Conservation (phyloP, 2,113 vertebrate species). For the Shinisaurus crocodilurus region DNA sequence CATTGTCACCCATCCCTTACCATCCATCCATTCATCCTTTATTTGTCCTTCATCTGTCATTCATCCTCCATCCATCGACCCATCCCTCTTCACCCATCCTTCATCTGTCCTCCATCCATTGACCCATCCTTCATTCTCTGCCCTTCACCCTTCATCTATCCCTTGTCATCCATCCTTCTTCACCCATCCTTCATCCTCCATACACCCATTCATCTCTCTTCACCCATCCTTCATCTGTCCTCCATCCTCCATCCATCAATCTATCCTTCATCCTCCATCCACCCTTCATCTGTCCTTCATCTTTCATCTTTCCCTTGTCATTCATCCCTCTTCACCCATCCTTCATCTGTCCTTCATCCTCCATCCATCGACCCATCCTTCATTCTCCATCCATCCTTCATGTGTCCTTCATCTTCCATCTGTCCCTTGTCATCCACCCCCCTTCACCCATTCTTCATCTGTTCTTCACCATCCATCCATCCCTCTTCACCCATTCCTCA, state of each 20-base stretch:
- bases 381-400: too few species aligned
- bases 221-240: too few species aligned
- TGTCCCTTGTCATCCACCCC: rapidly evolving
- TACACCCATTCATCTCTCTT: not conserved
- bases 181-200: too few species aligned
- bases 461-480: not conserved
- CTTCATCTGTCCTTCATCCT: not conserved
- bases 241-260: too few species aligned
- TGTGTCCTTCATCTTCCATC: too few species aligned
- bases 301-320: not conserved
- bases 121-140: too few species aligned
- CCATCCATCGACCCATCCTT: not conserved
- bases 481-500: not conserved
- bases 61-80: not conserved
- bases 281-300: not conserved
- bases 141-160: too few species aligned
- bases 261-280: not conserved
- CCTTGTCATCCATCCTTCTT: rapidly evolving
- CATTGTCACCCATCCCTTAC: rapidly evolving
- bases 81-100: not conserved
- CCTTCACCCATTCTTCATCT: rapidly evolving
- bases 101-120: not conserved
- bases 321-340: too few species aligned
- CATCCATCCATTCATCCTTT: rapidly evolving
- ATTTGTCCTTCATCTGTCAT: not conserved